phyloP scores from a whole-genome alignment of 2,113 vertebrate genomes.

The Mystacornis crossleyi region DNA sequence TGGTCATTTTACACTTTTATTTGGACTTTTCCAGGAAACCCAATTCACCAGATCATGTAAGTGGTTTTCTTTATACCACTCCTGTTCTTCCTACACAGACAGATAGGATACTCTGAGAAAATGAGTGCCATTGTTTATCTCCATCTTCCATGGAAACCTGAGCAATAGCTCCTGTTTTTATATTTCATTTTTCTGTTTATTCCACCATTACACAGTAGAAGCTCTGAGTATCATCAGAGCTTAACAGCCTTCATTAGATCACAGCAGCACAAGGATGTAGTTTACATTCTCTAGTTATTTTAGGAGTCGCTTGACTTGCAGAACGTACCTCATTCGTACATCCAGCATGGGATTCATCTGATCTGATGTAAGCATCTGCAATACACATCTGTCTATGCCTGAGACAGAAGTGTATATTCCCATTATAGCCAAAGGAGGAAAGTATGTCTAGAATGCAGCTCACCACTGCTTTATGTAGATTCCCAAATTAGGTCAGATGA shows the following conservation, averaged over 20 bases:
- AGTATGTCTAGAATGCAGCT: not conserved
- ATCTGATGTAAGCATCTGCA: not conserved
- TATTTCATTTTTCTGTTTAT: not conserved
- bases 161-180: not conserved
- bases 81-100: not conserved
- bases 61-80: not conserved
- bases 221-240: not conserved
- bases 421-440: not conserved
- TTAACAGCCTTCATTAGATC: not conserved
- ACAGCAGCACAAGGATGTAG: not conserved
- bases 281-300: conserved; percentile 28
- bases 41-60: not conserved
- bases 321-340: not conserved
- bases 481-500: not conserved
- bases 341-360: not conserved
- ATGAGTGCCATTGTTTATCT: not conserved
- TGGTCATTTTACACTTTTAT: not conserved
- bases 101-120: not conserved
- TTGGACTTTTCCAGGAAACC: not conserved
- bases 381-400: not conserved
- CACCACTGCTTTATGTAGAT: not conserved
- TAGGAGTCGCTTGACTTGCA: not conserved
- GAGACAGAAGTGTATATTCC: not conserved
- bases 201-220: not conserved
- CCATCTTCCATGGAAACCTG: not conserved